Percentiles rank a stretch among this genome's conserved stretches.
Evolutionary conservation across 2,113 vertebrate genomes (phyloP).

Genomic region (Serranochromis macrocephalus): DNA sequence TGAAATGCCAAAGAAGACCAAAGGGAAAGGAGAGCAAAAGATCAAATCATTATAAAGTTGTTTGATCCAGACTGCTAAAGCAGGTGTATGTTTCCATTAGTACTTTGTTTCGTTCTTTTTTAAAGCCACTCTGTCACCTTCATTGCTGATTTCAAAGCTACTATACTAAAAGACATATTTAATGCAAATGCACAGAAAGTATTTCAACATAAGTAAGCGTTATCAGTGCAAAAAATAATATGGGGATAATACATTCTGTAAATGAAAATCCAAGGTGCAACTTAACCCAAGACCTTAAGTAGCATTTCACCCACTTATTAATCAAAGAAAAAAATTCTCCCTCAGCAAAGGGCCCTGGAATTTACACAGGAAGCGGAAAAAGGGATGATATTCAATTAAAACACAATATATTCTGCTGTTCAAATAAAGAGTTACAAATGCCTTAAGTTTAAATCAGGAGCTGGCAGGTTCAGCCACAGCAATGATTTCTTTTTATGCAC

Average conservation of each 20-base stretch:
- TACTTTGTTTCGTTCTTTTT: not conserved
- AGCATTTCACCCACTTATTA: not conserved
- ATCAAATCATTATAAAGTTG: not conserved
- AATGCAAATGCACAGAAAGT: not conserved
- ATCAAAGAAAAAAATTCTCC: not conserved
- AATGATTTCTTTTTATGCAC: conserved; percentile 29
- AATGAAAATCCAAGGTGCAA: not conserved
- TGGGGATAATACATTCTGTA: not conserved
- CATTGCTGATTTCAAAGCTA: not conserved
- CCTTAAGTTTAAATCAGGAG: conserved; percentile 2
- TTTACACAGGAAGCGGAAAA: not conserved
- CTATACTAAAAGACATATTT: not conserved
- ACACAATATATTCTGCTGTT: not conserved
- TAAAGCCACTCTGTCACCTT: not conserved
- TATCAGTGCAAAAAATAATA: not conserved
- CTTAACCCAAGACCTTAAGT: not conserved
- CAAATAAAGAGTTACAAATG: not conserved
- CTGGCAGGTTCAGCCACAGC: not conserved
- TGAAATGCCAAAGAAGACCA: not conserved
- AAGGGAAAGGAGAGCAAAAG: not conserved
- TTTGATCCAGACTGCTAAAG: not conserved
- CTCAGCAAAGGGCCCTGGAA: not conserved
- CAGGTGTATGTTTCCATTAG: not conserved
- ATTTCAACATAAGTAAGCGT: not conserved
- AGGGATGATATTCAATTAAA: not conserved